Percentiles rank a stretch among this genome's conserved stretches.
Evolutionary conservation across 1,140 invertebrate species (phyloP).

Genomic region (Diorhabda carinulata): DNA sequence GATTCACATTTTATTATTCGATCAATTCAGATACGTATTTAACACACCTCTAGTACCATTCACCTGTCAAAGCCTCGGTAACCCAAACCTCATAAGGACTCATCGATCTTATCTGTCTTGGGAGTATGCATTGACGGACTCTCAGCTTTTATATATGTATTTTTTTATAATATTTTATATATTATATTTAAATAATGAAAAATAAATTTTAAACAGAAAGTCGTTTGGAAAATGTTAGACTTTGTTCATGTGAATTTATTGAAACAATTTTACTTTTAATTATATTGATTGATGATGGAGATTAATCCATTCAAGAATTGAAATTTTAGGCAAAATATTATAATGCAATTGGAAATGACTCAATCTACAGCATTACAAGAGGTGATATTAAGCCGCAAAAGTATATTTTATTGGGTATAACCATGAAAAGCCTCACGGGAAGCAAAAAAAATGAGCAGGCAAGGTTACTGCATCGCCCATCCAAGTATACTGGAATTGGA

Average conservation of each 20-base stretch:
- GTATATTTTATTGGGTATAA: slow-evolving; percentile 34
- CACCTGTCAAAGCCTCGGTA: neutral
- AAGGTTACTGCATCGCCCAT: slow-evolving; percentile 11
- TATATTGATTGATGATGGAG: too few relatives aligned
- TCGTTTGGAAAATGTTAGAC: too few relatives aligned
- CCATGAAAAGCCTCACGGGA: slow-evolving; percentile 33
- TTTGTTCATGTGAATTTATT: too few relatives aligned
- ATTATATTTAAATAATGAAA: too few relatives aligned
- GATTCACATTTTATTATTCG: slow-evolving; percentile 24
- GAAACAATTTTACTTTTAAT: too few relatives aligned
- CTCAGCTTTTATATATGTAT: too few relatives aligned
- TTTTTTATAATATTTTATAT: too few relatives aligned
- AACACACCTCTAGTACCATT: slow-evolving; percentile 23
- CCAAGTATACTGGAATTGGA: slow-evolving; percentile 37
- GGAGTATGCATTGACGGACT: neutral
- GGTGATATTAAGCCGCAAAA: slow-evolving; percentile 29
- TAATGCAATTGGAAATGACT: neutral
- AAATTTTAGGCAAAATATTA: too few relatives aligned
- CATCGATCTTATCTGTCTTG: slow-evolving; percentile 6
- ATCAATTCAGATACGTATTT: slow-evolving; percentile 20
- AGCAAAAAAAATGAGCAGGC: slow-evolving; percentile 32
- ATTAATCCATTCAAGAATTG: too few relatives aligned
- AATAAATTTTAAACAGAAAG: too few relatives aligned
- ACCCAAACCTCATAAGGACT: slow-evolving; percentile 12
- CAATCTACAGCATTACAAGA: slow-evolving; percentile 16